phyloP scores from a whole-genome alignment of 1,140 invertebrate species.

The Drosophila orena region DNA sequence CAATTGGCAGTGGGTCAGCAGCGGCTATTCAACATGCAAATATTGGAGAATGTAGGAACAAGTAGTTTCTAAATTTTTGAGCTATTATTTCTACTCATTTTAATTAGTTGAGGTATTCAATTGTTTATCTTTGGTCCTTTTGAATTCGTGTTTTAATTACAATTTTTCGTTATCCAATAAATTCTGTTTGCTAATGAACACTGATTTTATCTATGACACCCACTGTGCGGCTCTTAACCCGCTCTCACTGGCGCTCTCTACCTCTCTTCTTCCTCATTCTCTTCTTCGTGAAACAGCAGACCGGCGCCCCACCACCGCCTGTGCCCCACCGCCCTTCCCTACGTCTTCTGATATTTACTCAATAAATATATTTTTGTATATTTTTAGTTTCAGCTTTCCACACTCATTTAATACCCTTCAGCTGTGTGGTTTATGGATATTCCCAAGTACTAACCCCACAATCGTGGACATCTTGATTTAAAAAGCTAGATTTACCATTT shows the following conservation, averaged over 20 bases:
- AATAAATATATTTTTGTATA: conserved; percentile 77
- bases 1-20: conserved; percentile 9
- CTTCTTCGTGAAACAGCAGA: conserved; percentile 15
- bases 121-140: no score
- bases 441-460: no score
- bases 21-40: neutral
- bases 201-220: neutral
- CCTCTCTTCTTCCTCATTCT: conserved; percentile 25
- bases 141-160: neutral
- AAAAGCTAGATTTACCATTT: no score
- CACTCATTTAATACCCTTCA: neutral
- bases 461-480: no score
- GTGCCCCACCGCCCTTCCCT: neutral
- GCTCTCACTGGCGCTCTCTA: conserved; percentile 20
- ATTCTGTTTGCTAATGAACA: neutral
- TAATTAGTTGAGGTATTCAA: no score
- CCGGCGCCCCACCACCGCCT: conserved; percentile 3
- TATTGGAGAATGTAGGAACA: neutral
- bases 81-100: neutral
- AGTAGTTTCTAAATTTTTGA: no score
- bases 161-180: neutral
- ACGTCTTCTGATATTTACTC: conserved; percentile 80
- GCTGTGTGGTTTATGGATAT: no score
- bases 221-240: conserved; percentile 45
- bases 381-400: conserved; percentile 28